A percentile compares a stretch with the other conserved stretches of the same genome.
Conservation (phyloP, 2,113 vertebrate genomes). For the Oceanites oceanicus region DNA sequence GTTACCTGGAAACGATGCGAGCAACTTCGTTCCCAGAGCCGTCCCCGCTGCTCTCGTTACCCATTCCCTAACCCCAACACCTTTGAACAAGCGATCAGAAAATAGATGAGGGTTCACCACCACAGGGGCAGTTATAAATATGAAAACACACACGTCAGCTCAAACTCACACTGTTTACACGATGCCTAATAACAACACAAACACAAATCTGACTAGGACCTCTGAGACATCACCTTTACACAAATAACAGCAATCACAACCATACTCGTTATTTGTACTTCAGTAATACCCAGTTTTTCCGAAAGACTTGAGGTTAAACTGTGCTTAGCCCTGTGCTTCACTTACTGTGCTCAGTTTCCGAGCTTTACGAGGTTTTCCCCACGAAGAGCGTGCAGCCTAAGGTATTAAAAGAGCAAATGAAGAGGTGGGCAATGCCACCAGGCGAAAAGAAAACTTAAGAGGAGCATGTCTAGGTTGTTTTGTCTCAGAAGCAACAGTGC, state of each 20-base stretch:
- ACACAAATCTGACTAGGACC: neutral
- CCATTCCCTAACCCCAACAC: neutral
- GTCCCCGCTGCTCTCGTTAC: neutral
- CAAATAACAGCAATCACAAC: neutral
- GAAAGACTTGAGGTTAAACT: neutral
- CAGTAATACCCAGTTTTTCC: neutral
- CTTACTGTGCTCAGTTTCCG: neutral
- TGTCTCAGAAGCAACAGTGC: neutral
- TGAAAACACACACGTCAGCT: fast-evolving
- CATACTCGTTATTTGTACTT: neutral
- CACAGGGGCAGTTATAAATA: neutral
- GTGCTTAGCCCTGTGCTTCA: neutral
- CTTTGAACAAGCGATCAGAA: neutral
- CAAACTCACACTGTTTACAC: neutral
- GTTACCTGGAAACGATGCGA: neutral
- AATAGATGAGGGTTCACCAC: neutral
- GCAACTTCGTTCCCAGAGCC: neutral
- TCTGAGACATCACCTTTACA: neutral
- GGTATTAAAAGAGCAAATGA: neutral
- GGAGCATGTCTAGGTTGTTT: neutral
- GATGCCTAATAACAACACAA: neutral
- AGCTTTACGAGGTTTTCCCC: neutral
- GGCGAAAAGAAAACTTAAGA: neutral
- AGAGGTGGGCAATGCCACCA: neutral
- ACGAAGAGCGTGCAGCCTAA: neutral